These are phyloP conservation scores for Gopherus flavomarginatus DNA, from an alignment of 2,113 vertebrate species.

Conservation along the genomic window DNA sequence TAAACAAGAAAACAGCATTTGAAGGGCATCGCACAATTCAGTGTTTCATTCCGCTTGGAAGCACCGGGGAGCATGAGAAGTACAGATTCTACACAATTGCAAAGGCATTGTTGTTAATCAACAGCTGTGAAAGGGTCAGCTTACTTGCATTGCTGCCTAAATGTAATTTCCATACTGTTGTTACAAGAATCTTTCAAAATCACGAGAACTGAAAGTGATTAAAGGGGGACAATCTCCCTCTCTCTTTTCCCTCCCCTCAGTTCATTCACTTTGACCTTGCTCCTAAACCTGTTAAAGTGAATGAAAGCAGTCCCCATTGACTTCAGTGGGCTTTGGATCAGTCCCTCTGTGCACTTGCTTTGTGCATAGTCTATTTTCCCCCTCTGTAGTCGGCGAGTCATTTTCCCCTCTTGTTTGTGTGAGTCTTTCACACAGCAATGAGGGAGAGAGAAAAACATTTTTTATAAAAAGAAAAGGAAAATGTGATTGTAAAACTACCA, in stretches of 20 bases:
- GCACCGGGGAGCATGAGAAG: neutral
- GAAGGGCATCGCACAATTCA: neutral
- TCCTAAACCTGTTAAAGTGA: neutral
- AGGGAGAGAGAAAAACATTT: rapidly evolving
- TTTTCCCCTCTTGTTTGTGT: neutral
- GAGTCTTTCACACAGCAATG: neutral
- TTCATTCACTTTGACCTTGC: too few relatives aligned
- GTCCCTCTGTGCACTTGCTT: neutral
- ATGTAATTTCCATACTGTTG: neutral
- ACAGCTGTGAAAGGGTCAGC: neutral
- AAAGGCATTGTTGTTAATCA: neutral
- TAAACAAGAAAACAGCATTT: neutral
- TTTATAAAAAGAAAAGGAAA: neutral
- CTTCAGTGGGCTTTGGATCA: neutral
- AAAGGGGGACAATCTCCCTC: neutral
- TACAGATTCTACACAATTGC: neutral
- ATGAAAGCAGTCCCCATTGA: neutral
- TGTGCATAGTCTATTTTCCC: neutral
- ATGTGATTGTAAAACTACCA: neutral
- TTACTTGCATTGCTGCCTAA: conserved; percentile 1
- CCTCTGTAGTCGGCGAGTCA: neutral
- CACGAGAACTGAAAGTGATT: neutral
- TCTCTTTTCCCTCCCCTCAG: neutral
- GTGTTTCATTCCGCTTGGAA: conserved; percentile 6
- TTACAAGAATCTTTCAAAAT: neutral